Conservation (phyloP, 92 coral and sea anemone genomes). For the Meandrina meandrites region DNA sequence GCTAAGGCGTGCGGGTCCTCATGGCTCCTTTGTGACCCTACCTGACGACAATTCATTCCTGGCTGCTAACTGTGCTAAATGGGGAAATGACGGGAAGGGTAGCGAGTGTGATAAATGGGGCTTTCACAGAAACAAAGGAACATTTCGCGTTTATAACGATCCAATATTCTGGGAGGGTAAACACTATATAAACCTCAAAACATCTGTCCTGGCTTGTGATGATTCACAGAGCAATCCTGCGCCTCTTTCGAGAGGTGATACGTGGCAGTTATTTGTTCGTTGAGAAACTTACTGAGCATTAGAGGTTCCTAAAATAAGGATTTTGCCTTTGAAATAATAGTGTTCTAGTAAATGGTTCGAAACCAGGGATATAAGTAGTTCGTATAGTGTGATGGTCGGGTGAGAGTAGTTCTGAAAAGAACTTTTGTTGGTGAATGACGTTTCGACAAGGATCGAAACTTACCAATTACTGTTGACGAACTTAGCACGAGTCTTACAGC, state of each 20-base stretch:
- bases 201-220: slow-evolving; percentile 51
- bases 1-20: too few relatives aligned
- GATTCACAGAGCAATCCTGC: slow-evolving; percentile 4
- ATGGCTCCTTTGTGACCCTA: slow-evolving; percentile 69
- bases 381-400: too few relatives aligned
- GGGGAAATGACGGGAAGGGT: slow-evolving; percentile 64
- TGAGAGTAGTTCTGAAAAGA: too few relatives aligned
- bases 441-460: too few relatives aligned
- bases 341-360: too few relatives aligned
- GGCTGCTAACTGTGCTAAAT: slow-evolving; percentile 65
- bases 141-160: slow-evolving; percentile 62
- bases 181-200: slow-evolving; percentile 45
- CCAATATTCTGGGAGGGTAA: slow-evolving; percentile 59
- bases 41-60: slow-evolving; percentile 75
- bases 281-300: background rate
- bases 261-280: slow-evolving; percentile 70
- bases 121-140: slow-evolving; percentile 26
- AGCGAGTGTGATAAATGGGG: slow-evolving; percentile 75
- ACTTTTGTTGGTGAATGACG: too few relatives aligned
- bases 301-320: background rate
- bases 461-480: too few relatives aligned
- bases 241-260: slow-evolving; percentile 53
- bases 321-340: too few relatives aligned
- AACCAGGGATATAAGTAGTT: too few relatives aligned
- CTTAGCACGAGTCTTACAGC: too few relatives aligned